These are phyloP conservation scores for Podiceps cristatus DNA, from an alignment of 2,113 vertebrate species.

Conservation along the genomic window DNA sequence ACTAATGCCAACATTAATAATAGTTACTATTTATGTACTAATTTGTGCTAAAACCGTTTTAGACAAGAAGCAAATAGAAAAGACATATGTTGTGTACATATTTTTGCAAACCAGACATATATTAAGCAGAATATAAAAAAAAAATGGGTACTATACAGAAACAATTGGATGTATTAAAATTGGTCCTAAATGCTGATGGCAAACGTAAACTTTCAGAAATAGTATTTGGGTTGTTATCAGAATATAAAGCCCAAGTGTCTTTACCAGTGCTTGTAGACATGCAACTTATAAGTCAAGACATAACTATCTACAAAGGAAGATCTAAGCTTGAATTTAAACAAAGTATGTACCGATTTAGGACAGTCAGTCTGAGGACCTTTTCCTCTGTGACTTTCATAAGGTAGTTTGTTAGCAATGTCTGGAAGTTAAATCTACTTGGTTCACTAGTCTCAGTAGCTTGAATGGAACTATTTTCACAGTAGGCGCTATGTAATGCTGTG, in stretches of 20 bases:
- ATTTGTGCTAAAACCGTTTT: constrained; percentile 25
- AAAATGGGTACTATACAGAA: background rate
- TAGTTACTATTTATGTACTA: constrained; percentile 12
- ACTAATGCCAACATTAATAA: constrained; percentile 50
- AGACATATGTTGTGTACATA: background rate
- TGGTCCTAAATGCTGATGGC: background rate
- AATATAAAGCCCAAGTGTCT: background rate
- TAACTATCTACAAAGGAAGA: background rate
- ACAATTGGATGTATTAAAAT: background rate
- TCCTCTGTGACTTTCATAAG: background rate
- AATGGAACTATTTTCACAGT: background rate
- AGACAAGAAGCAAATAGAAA: constrained; percentile 13
- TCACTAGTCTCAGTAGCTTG: background rate
- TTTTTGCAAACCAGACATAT: background rate
- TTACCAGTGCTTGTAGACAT: background rate
- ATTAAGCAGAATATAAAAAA: background rate
- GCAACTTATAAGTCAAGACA: background rate
- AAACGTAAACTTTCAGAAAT: background rate
- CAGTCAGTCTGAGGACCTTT: background rate
- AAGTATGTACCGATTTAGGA: background rate
- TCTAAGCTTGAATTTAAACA: background rate
- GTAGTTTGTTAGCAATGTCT: background rate
- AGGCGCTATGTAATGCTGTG: background rate
- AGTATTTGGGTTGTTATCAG: background rate
- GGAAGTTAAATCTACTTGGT: background rate